A percentile compares a stretch with the other conserved stretches of the same genome.
Conservation (phyloP, 2,797 vertebrate genomes). For the Oophaga sylvatica region DNA sequence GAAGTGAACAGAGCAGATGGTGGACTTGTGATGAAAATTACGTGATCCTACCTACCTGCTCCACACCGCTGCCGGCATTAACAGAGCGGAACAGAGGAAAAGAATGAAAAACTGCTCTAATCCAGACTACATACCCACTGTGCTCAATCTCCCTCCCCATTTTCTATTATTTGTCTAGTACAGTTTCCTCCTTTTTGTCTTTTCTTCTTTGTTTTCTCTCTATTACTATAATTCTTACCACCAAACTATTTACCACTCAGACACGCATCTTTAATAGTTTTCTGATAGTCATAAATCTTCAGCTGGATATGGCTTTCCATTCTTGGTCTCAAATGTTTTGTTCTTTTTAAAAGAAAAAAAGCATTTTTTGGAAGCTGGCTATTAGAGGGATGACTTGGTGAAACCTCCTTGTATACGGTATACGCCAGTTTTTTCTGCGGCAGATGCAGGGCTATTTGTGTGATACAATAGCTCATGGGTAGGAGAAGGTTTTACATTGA, state of each 20-base stretch:
- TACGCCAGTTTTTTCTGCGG: background rate
- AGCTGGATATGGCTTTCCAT: background rate
- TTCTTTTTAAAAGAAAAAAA: background rate
- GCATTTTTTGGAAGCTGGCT: background rate
- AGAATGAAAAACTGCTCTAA: background rate
- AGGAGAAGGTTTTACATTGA: slow-evolving; percentile 27
- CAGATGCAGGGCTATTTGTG: background rate
- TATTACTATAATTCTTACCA: background rate
- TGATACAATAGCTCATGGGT: background rate
- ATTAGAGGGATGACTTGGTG: background rate
- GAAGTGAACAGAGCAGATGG: background rate
- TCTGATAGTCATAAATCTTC: background rate
- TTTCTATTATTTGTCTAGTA: background rate
- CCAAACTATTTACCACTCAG: background rate
- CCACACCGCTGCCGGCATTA: background rate
- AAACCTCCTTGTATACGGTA: background rate
- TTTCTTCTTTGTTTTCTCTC: background rate
- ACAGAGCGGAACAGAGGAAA: background rate
- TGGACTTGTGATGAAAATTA: background rate
- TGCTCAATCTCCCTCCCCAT: background rate
- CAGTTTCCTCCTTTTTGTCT: background rate
- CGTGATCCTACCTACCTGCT: background rate
- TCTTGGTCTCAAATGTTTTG: background rate
- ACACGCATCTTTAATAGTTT: background rate
- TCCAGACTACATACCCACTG: background rate